Evolutionary conservation across 2,113 vertebrate species (phyloP).

Genomic region (Calyptommatus sinebrachiatus): DNA sequence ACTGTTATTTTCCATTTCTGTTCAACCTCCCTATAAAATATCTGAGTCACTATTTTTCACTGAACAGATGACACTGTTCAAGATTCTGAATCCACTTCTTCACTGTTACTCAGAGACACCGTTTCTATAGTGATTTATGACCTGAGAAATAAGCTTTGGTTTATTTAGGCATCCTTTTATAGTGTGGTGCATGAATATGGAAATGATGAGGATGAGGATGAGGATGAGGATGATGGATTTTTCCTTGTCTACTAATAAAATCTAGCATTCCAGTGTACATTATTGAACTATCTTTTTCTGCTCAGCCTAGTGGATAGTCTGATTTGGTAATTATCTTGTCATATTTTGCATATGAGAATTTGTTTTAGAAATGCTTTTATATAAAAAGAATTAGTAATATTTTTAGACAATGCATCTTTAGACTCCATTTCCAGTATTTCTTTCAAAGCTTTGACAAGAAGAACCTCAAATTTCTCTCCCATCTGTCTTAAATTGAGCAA

Average conservation of each 20-base stretch:
- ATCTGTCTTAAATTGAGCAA: too few relatives aligned
- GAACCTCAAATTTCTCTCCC: too few relatives aligned
- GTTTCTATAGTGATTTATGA: constrained; percentile 48
- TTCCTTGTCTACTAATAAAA: neutral
- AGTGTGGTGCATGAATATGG: neutral
- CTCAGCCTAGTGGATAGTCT: too few relatives aligned
- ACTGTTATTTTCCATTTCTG: neutral
- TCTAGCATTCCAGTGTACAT: neutral
- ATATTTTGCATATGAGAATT: too few relatives aligned
- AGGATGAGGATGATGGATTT: neutral
- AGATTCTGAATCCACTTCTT: constrained; percentile 30
- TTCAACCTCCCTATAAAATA: constrained; percentile 19
- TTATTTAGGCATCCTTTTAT: constrained; percentile 1
- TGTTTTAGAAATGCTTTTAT: too few relatives aligned
- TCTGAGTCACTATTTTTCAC: constrained; percentile 28
- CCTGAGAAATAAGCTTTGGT: constrained; percentile 30
- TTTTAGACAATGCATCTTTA: too few relatives aligned
- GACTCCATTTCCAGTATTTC: too few relatives aligned
- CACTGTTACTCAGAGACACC: constrained; percentile 12
- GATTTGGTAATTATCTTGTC: too few relatives aligned
- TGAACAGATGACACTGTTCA: constrained; percentile 11
- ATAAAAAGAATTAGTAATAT: too few relatives aligned
- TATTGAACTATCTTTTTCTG: too few relatives aligned
- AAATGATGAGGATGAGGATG: too few relatives aligned
- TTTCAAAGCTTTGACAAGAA: too few relatives aligned